Percentiles rank a stretch among this genome's conserved stretches.
Conservation (phyloP, 2,797 vertebrate species). For the Chanos chanos region DNA sequence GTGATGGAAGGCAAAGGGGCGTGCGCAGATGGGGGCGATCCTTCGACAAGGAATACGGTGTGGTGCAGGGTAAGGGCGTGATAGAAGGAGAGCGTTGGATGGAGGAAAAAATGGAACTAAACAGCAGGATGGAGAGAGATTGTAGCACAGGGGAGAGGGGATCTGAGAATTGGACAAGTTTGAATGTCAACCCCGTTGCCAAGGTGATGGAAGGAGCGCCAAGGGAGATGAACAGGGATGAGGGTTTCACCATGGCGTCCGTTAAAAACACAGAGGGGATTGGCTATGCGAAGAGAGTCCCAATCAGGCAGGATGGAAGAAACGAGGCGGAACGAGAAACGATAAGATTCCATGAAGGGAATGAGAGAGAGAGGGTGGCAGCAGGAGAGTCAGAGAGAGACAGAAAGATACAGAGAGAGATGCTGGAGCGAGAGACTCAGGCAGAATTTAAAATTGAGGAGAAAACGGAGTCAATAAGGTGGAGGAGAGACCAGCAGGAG, state of each 20-base stretch:
- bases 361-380: not conserved
- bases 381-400: slow-evolving; percentile 20
- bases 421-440: slow-evolving; percentile 4
- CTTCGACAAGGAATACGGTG: slow-evolving; percentile 20
- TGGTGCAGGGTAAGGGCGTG: slow-evolving; percentile 1
- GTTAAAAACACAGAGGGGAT: slow-evolving; percentile 63
- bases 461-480: slow-evolving; percentile 19
- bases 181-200: not conserved
- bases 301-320: slow-evolving; percentile 57
- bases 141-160: not conserved
- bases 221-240: slow-evolving; percentile 38
- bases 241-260: slow-evolving; percentile 60
- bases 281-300: slow-evolving; percentile 59
- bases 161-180: not conserved
- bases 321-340: slow-evolving; percentile 29
- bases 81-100: not conserved
- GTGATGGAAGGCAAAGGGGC: slow-evolving; percentile 40
- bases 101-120: slow-evolving; percentile 13
- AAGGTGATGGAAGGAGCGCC: not conserved
- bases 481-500: slow-evolving; percentile 27
- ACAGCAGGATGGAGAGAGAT: slow-evolving; percentile 36
- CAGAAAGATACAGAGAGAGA: slow-evolving; percentile 4
- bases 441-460: slow-evolving; percentile 23
- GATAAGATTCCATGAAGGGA: slow-evolving; percentile 22
- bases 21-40: slow-evolving; percentile 31